Evolutionary conservation across 2,797 vertebrate species (phyloP).

Genomic region (Nyctalus aviator): DNA sequence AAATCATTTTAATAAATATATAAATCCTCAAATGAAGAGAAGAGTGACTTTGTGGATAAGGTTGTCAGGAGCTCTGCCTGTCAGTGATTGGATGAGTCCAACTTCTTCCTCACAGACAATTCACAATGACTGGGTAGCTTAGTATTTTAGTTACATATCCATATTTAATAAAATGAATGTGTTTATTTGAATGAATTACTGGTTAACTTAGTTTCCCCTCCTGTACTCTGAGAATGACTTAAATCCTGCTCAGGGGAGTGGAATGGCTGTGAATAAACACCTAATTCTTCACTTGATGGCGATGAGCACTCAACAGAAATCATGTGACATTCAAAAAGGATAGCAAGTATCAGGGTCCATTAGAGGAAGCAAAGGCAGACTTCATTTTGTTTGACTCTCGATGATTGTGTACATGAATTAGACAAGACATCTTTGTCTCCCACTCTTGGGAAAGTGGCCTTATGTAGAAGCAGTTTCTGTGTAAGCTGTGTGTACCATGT

Average conservation of each 20-base stretch:
- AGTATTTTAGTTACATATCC: background rate
- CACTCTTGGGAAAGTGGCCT: background rate
- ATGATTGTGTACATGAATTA: background rate
- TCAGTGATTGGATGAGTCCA: background rate
- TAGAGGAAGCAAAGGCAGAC: background rate
- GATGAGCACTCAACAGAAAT: background rate
- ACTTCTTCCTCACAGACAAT: background rate
- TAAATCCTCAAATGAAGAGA: background rate
- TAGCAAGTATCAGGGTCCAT: background rate
- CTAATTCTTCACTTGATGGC: background rate
- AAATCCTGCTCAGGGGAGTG: background rate
- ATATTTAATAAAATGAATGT: background rate
- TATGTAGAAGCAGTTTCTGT: background rate
- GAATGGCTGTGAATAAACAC: background rate
- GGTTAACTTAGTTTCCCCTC: background rate
- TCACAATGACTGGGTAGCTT: background rate
- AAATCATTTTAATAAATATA: background rate
- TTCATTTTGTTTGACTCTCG: background rate
- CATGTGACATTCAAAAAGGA: background rate
- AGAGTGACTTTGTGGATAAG: background rate
- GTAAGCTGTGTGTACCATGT: background rate
- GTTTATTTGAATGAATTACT: slow-evolving; percentile 12
- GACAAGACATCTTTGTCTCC: background rate
- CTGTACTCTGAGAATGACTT: background rate
- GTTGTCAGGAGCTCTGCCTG: background rate